Base-by-base conservation (phyloP, 2,888 invertebrate species). In the Drosophila mettleri region DNA sequence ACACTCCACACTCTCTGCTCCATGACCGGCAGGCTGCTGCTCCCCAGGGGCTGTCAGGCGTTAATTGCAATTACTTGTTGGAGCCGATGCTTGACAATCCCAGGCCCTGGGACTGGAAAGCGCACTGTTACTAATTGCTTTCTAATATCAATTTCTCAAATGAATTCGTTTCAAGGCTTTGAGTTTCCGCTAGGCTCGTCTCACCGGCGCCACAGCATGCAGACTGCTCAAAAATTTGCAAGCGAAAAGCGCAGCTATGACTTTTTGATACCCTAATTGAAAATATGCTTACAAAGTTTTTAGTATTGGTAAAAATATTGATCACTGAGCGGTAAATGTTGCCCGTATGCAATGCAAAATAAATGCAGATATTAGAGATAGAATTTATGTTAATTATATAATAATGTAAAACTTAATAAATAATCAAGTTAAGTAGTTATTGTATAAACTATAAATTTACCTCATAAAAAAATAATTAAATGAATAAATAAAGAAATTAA, bases 141-240 rank as follows among this genome's bases (percentile, higher is more conserved):
- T 76, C 74, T 82, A 79, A 87, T 84, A 87, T 74, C 68, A 63
- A 74, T 84, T 87, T 82, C 76, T 79, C 85, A 84, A 84, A 66
- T 79, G 76, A 83, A 77, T 82, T 71, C 69, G 62, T 74, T 78
- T 69, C 61, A 75, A 64, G 58, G 66, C 76, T 72, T 62, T 61
- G 69, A 65, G 69, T 69, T 72, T 67, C 10, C 65, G 60, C 57
- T 53, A 20, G 49, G 62, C 62, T 36, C 63, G 14, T 41, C 39
- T 20, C 38, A 58, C 31, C 62, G 65, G 61, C 16, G 12, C 14
- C 2, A 16, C 29, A 27, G 59, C 61, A 54, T 55, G 51, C 27
- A 54, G 58, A 70, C 45, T 77, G 57, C 18, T 22, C 38, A 22
- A 58, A 62, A 33, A 33, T 20, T 8, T 48, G 14, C 4, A 34